Conservation (phyloP, 2,113 vertebrate species). For the Chaenogobius annularis region DNA sequence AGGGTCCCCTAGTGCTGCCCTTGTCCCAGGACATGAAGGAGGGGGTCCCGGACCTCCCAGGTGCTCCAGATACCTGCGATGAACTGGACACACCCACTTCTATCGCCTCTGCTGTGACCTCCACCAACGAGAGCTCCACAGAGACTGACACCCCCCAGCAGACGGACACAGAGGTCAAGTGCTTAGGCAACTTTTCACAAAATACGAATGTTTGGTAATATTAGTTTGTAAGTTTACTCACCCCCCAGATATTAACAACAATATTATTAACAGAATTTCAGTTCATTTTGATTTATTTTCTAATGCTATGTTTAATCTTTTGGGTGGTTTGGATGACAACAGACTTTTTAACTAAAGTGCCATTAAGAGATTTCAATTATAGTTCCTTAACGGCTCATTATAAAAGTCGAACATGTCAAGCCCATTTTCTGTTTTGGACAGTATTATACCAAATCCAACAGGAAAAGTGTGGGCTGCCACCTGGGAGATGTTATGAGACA, state of each 20-base stretch:
- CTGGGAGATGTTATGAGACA: background rate
- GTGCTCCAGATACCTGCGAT: slow-evolving; percentile 83
- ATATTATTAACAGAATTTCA: no score
- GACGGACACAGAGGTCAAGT: slow-evolving; percentile 67
- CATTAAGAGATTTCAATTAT: no score
- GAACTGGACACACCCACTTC: slow-evolving; percentile 93
- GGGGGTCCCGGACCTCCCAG: slow-evolving; percentile 79
- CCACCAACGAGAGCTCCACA: slow-evolving; percentile 88
- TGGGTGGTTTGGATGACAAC: no score
- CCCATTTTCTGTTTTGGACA: background rate
- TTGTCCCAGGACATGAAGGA: slow-evolving; percentile 86
- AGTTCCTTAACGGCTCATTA: no score
- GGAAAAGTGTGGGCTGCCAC: background rate
- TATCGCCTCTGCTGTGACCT: slow-evolving; percentile 87
- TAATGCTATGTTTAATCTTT: no score
- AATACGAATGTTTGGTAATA: background rate
- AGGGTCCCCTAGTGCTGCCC: slow-evolving; percentile 84
- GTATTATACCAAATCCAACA: background rate
- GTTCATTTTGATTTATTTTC: no score
- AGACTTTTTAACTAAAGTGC: no score
- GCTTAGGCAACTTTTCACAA: background rate
- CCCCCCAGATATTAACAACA: no score
- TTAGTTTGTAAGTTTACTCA: no score
- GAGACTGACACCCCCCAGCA: slow-evolving; percentile 84
- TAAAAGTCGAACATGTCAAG: background rate